phyloP scores from a whole-genome alignment of 2,888 invertebrate genomes.

The Mythimna lalbum region DNA sequence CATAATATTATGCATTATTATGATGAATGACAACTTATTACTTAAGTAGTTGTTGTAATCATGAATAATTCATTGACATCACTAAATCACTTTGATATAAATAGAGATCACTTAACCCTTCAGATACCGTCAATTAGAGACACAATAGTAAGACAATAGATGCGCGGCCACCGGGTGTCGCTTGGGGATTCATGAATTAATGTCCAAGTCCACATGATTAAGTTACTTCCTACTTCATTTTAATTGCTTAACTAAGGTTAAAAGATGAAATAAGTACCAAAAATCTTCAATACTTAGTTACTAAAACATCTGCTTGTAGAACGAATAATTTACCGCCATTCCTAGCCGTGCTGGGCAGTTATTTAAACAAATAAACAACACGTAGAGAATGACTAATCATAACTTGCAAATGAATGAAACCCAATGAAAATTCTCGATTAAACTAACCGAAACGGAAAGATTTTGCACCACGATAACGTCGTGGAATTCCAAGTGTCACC shows the following conservation, averaged over 20 bases:
- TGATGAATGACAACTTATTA: conserved; percentile 10
- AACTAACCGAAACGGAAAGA: conserved; percentile 36
- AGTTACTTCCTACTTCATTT: background rate
- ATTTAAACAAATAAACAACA: conserved; percentile 28
- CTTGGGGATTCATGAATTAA: no score
- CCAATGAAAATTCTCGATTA: conserved; percentile 32
- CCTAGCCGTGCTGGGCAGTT: background rate
- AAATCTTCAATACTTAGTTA: background rate
- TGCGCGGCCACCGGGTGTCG: no score
- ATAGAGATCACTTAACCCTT: conserved; percentile 5
- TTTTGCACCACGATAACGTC: conserved; percentile 27
- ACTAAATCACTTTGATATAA: conserved; percentile 21
- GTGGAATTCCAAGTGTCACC: conserved; percentile 31
- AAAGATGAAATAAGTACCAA: background rate
- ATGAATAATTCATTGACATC: conserved; percentile 37
- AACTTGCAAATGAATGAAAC: conserved; percentile 23
- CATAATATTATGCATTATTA: background rate
- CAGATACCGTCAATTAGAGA: no score
- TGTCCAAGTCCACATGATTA: background rate
- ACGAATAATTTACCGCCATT: conserved; percentile 5
- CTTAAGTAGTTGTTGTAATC: background rate
- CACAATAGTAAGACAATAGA: no score
- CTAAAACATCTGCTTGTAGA: background rate
- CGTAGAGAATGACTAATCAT: background rate
- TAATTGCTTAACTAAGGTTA: no score